Evolutionary conservation across 2,888 invertebrate genomes (phyloP), one percentile per base, ranked within the genome.

Genomic region (Ophion slaviceki): DNA sequence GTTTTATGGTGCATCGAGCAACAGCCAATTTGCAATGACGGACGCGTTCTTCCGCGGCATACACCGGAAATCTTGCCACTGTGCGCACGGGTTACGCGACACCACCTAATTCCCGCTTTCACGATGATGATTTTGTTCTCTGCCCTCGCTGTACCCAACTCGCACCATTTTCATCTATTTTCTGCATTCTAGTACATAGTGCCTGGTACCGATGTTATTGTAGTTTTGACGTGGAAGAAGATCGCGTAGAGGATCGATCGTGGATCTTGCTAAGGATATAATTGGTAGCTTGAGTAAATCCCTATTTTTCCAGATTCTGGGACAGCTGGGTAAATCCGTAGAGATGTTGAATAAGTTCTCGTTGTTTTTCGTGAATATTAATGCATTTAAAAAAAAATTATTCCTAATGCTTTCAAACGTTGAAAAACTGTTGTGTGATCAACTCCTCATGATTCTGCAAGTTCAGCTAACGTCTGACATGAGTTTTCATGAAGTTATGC

Each of bases 21-120:
- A 28, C 86, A 80, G 82, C 87, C 88, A 88, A 87, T 88, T 88
- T 87, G 81, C 62, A 80, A 86, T 77, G 53, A 80, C 66, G 82
- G 71, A 84, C 81, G 77, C 66, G 70, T 61, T 68, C n/a, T 62
- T 68, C 74, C 59, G 28, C 53, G 66, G 70, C 77, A 64, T 62
- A 66, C 32, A 85, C 28, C 76, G 76, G 67, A 82, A 79, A 74
- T 82, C 78, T 53, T n/a, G 64, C 59, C 62, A 47, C 47, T 85
- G 61, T 53, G 47, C 61, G 82, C 61, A 61, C 67, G 82, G 80
- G 81, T 85, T 85, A 87, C 81, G 82, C 72, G 86, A 87, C 84
- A 87, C 87, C 82, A 85, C 84, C 53, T 84, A 81, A 82, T 85
- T 78, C 59, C 80, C 80, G 62, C 76, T 80, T 80, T 82, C 75